Conservation (phyloP, 2,113 vertebrate genomes). For the Poeciliopsis turrubarensis region DNA sequence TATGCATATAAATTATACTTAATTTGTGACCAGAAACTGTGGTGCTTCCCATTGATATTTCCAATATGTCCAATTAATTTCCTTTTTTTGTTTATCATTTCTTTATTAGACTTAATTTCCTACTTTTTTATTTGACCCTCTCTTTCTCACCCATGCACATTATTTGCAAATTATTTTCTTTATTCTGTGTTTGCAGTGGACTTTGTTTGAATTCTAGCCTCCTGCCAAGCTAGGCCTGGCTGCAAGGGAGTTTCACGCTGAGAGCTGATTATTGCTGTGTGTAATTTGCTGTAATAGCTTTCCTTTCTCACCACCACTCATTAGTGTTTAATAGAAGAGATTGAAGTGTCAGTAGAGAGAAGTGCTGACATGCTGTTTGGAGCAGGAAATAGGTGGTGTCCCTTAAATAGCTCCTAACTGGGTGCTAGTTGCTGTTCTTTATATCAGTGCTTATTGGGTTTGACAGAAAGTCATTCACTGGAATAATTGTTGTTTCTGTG, state of each 20-base stretch:
- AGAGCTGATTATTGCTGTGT: slow-evolving; percentile 53
- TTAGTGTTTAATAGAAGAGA: slow-evolving; percentile 60
- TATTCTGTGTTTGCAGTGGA: neutral
- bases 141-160: neutral
- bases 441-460: slow-evolving; percentile 26
- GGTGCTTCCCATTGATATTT: neutral
- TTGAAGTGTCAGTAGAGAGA: slow-evolving; percentile 53
- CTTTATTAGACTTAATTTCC: neutral
- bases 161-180: slow-evolving; percentile 4
- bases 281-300: slow-evolving; percentile 22
- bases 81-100: neutral
- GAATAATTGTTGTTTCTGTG: slow-evolving; percentile 24
- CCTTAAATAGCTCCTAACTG: slow-evolving; percentile 70
- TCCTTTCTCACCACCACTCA: slow-evolving; percentile 23
- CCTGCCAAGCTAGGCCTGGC: slow-evolving; percentile 14
- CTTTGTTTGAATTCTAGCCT: neutral
- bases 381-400: slow-evolving; percentile 59
- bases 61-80: neutral
- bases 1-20: neutral
- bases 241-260: slow-evolving; percentile 32
- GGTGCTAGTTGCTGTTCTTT: slow-evolving; percentile 48
- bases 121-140: neutral
- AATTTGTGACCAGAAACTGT: neutral
- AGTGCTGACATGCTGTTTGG: slow-evolving; percentile 58
- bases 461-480: slow-evolving; percentile 32